A percentile compares a stretch with the other conserved stretches of the same genome.
phyloP scores from a whole-genome alignment of 2,888 invertebrate genomes.

The Chironomus tentans region DNA sequence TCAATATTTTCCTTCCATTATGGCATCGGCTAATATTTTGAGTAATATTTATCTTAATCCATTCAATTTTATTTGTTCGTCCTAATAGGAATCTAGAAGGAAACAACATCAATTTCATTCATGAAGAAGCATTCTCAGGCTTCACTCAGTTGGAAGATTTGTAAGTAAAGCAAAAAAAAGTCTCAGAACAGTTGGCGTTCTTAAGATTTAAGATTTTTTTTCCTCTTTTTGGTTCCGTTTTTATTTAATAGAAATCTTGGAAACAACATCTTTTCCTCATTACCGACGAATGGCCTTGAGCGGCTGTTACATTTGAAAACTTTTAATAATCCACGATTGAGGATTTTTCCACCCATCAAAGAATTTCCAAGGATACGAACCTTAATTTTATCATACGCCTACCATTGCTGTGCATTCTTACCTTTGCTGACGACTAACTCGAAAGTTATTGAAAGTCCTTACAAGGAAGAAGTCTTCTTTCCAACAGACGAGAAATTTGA shows the following conservation, averaged over 20 bases:
- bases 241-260: slow-evolving; percentile 66
- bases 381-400: slow-evolving; percentile 83
- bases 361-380: slow-evolving; percentile 77
- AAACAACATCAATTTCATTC: slow-evolving; percentile 74
- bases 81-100: slow-evolving; percentile 69
- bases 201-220: slow-evolving; percentile 10
- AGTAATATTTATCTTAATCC: no score
- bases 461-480: slow-evolving; percentile 58
- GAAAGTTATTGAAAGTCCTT: slow-evolving; percentile 42
- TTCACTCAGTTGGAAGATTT: slow-evolving; percentile 74
- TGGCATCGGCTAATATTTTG: no score
- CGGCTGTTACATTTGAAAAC: slow-evolving; percentile 77
- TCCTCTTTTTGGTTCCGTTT: slow-evolving; percentile 4
- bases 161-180: slow-evolving; percentile 48
- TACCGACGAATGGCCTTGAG: slow-evolving; percentile 75
- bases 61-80: no score
- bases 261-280: slow-evolving; percentile 72
- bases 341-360: slow-evolving; percentile 79
- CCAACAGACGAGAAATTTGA: slow-evolving; percentile 62
- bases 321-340: slow-evolving; percentile 80
- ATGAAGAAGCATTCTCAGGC: slow-evolving; percentile 73
- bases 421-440: slow-evolving; percentile 53
- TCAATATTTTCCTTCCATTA: no score
- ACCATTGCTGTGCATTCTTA: slow-evolving; percentile 90
- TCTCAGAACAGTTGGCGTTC: not conserved